Evolutionary conservation across 2,797 vertebrate species (phyloP), one percentile per base, ranked within the genome.

Genomic region (Spinus pinus): DNA sequence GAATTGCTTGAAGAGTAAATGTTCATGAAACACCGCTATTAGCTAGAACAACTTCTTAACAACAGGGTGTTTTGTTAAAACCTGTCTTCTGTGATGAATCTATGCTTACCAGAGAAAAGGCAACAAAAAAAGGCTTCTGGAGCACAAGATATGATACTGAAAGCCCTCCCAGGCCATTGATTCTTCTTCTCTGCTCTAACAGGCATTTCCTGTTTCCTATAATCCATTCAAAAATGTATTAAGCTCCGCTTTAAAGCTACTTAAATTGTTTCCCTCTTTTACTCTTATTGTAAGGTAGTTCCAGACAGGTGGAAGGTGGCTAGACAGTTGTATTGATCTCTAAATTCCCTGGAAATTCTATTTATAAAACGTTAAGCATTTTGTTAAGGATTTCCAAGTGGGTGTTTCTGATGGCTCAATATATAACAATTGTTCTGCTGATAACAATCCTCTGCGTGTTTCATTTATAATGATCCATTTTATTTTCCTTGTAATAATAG

Each of bases 291-390:
- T 31, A 90, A 95, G 54, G 58, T 77, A 90, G 75, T 58, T 88
- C 70, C 70, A 96, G 88, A 93, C 93, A 91, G 88, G 94, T 96
- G 56, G 81, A 97, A 93, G 54, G 90, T 91, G 91, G 78, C 91
- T 96, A 93, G 91, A 96, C 82, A 94, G 72, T 70, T 81, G 49
- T 92, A 95, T 92, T 95, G 94, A 96, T 95, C 85, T 85, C 79
- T 94, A 82, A 85, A 95, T 96, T 96, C 93, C 91, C 86, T 89
- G 56, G 83, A 96, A 96, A 95, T 95, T 90, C 71, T 96, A 80
- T 93, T 95, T 91, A 90, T 93, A 91, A 90, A 93, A 97, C 81
- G 81, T 75, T 88, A 94, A 91, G 44, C 33, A 87, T 91, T 96
- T 93, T 4, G 27, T 88, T 95, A 94, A 95, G 93, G 82, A 96